Conservation (phyloP, 2,113 vertebrate genomes). For the Plestiodon gilberti region DNA sequence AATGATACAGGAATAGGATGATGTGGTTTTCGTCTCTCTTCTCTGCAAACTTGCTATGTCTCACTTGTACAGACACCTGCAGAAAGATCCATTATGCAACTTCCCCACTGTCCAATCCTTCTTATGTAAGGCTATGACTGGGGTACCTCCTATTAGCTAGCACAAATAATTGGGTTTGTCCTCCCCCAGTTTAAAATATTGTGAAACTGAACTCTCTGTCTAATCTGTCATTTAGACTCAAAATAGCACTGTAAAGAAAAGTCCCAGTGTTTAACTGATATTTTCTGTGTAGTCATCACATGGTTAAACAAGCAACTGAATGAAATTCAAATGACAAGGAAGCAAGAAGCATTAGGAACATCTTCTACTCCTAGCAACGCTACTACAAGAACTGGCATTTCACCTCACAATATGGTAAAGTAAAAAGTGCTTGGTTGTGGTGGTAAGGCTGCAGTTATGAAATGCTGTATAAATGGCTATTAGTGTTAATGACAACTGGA, state of each 20-base stretch:
- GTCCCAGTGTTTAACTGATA: slow-evolving; percentile 10
- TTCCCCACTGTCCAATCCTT: background rate
- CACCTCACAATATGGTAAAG: slow-evolving; percentile 74
- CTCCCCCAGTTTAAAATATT: background rate
- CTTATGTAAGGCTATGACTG: background rate
- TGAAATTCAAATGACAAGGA: slow-evolving; percentile 85
- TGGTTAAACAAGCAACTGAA: slow-evolving; percentile 97
- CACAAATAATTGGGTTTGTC: background rate
- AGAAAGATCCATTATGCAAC: background rate
- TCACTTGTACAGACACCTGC: background rate
- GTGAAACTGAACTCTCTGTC: background rate
- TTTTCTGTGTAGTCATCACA: slow-evolving; percentile 82
- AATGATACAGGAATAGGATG: background rate
- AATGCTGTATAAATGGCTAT: background rate
- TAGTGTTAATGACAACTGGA: background rate
- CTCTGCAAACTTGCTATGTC: background rate
- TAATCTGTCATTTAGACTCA: background rate
- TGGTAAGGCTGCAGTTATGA: background rate
- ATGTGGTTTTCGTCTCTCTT: background rate
- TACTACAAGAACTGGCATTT: slow-evolving; percentile 68
- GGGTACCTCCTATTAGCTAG: background rate
- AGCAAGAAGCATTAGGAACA: slow-evolving; percentile 67
- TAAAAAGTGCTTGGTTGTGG: background rate
- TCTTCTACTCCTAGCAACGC: slow-evolving; percentile 63
- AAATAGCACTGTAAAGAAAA: slow-evolving; percentile 27